Base-by-base conservation (phyloP, 2,888 invertebrate species). In the Nezara viridula region DNA sequence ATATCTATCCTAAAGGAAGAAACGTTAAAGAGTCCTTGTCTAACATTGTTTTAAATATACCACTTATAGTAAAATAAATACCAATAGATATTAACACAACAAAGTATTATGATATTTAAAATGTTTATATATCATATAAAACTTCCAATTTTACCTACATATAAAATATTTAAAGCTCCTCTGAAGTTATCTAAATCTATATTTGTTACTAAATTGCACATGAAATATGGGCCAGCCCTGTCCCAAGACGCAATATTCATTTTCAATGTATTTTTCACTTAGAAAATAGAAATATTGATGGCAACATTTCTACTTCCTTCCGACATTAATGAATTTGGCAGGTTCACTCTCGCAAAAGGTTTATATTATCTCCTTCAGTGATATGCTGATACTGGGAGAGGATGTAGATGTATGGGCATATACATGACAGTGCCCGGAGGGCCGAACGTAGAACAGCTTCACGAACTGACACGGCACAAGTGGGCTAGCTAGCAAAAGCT, bases 401-500 rank as follows among this genome's bases (percentile, higher is more conserved):
- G 21, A 73, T 73, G 32, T 19, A 73, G 37, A 73, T 73, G 37
- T 73, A 73, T 32, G 66, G 66, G 66, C 6, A n/a, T 73, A 73
- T 32, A 73, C 66, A 73, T 73, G 66, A 73, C 66, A 73, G 66
- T 73, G 9, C 32, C 6, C 16, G 16, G 27, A 3, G 19, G 19
- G 9, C 19, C 66, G 1, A 32, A 73, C 66, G 19, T 12, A 9
- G 55, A 55, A n/a, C 55, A 55, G 27, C 27, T 60, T 60, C 27
- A 14, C 66, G 7, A 37, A 21, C 66, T 73, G 66, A 73, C 66
- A 21, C 7, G 32, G 66, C 66, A 1, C 24, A 24, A 73, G 24
- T 73, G 66, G 7, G 66, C 66, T 19, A 60, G 66, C 66, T 37
- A 73, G 66, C 66, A 19, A 73, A 73, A 73, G 66, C 66, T 73